Evolutionary conservation across 2,113 vertebrate genomes (phyloP).

Genomic region (Tetraodon nigroviridis): DNA sequence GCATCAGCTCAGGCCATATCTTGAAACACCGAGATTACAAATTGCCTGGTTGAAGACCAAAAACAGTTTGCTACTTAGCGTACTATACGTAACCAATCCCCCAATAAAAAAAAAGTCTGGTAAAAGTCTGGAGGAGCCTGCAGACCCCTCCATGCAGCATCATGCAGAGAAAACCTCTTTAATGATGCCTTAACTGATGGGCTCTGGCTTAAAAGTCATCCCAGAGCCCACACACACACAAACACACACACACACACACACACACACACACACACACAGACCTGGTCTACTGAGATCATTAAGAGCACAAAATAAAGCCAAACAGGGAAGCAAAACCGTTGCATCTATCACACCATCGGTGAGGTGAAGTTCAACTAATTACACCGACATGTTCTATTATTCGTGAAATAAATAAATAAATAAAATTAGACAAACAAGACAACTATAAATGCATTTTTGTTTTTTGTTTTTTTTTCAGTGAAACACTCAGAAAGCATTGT

Average conservation of each 20-base stretch:
- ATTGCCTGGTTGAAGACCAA: slow-evolving; percentile 20
- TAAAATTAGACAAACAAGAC: too few species aligned
- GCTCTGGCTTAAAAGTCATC: slow-evolving; percentile 67
- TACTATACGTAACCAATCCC: slow-evolving; percentile 55
- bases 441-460: too few species aligned
- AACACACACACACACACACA: slow-evolving; percentile 63
- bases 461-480: too few species aligned
- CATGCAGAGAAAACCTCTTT: slow-evolving; percentile 58
- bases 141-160: slow-evolving; percentile 39
- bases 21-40: slow-evolving; percentile 60
- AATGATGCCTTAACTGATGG: slow-evolving; percentile 78
- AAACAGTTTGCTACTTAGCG: slow-evolving; percentile 13
- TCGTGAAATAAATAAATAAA: too few species aligned
- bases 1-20: slow-evolving; percentile 52
- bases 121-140: slow-evolving; percentile 49
- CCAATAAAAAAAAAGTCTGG: slow-evolving; percentile 54
- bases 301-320: slow-evolving; percentile 55
- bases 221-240: slow-evolving; percentile 66
- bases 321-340: slow-evolving; percentile 8
- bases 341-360: slow-evolving; percentile 1
- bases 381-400: too few species aligned
- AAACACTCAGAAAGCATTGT: too few species aligned
- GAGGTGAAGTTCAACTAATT: too few species aligned
- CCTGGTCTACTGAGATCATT: slow-evolving; percentile 55
- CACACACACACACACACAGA: slow-evolving; percentile 61